Percentiles rank a stretch among this genome's conserved stretches.
These are phyloP conservation scores for Eulithis prunata DNA, from an alignment of 2,888 invertebrate genomes.

Conservation along the genomic window DNA sequence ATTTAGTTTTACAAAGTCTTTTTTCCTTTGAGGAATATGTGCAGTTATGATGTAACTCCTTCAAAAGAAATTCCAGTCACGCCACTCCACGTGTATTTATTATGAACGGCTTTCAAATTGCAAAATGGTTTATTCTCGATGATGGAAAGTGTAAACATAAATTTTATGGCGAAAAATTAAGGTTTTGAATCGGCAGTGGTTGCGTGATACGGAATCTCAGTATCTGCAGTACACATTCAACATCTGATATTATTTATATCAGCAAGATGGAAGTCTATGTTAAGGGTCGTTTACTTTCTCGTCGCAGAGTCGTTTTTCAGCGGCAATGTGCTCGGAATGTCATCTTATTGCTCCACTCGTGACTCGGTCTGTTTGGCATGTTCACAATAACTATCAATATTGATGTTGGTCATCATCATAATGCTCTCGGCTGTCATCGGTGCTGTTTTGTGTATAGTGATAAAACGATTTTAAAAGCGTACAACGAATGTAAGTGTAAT, in stretches of 20 bases:
- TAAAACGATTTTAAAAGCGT: constrained; percentile 48
- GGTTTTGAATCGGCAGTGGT: constrained; percentile 46
- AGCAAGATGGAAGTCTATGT: constrained; percentile 59
- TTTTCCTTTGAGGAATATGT: constrained; percentile 51
- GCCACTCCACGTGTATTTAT: constrained; percentile 70
- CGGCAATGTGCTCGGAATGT: constrained; percentile 47
- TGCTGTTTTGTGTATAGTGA: constrained; percentile 41
- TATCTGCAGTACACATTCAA: constrained; percentile 44
- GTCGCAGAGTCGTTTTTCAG: constrained; percentile 61
- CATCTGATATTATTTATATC: constrained; percentile 74
- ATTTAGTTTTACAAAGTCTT: constrained; percentile 53
- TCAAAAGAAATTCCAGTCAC: constrained; percentile 70
- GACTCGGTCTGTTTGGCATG: constrained; percentile 19
- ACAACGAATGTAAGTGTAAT: constrained; percentile 49
- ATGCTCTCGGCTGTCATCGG: constrained; percentile 46
- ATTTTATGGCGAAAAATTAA: constrained; percentile 50
- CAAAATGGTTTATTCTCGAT: constrained; percentile 49
- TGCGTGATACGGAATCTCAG: constrained; percentile 36
- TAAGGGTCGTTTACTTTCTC: constrained; percentile 74
- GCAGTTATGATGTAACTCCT: constrained; percentile 61
- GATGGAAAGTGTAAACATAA: constrained; percentile 48
- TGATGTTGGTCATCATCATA: constrained; percentile 37
- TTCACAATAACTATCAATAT: constrained; percentile 11
- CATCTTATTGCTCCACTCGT: constrained; percentile 14
- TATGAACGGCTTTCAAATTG: constrained; percentile 54